Base-by-base conservation (phyloP, 2,113 vertebrate genomes). In the Anas platyrhynchos region DNA sequence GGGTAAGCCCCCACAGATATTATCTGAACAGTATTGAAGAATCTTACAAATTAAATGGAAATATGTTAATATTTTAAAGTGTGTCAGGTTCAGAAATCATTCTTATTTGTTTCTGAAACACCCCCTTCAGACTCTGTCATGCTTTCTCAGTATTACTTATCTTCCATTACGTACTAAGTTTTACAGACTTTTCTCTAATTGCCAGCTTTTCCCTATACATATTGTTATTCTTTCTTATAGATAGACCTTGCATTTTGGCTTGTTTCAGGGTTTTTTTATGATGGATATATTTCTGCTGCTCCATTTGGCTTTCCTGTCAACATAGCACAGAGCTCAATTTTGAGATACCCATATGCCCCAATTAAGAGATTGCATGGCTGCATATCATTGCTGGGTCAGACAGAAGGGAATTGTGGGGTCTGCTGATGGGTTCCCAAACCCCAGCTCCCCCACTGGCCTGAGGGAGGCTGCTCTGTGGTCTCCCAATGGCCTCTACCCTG, bases 381-480 rank as follows among this genome's bases (percentile, higher is more conserved):
- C 0, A 0, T 29, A 17, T 8, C 2, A 7, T n/a, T 68, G 11
- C 29, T 2, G 0, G 17, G 8, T 32, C 41, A 81, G 14, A 3
- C 21, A 62, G 34, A 10, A 32, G 17, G 25, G 17, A 54, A 36
- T 2, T 9, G 1, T 13, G 32, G 13, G 14, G 16, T 5, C 7
- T 78, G 10, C 7, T 36, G 36, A 14, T 25, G 15, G 13, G 1
- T 74, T 3, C 11, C 12, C 18, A 38, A 7, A 26, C 29, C 1
- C 0, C 31, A 54, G n/a, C 20, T 5, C 20, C 2, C 2, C 4
- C 2, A 1, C 6, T 46, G 8, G 5, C 22, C n/a, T 36, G 21
- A 9, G 20, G 50, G 5, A n/a, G 26, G 4, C 11, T 15, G 2
- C 22, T 48, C 48, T 65, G 4, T 1, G 0, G 8, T 46, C 7